Percentiles rank a stretch among this genome's conserved stretches.
phyloP scores from a whole-genome alignment of 2,888 invertebrate species.

The Dyspetes luteomarginatus region DNA sequence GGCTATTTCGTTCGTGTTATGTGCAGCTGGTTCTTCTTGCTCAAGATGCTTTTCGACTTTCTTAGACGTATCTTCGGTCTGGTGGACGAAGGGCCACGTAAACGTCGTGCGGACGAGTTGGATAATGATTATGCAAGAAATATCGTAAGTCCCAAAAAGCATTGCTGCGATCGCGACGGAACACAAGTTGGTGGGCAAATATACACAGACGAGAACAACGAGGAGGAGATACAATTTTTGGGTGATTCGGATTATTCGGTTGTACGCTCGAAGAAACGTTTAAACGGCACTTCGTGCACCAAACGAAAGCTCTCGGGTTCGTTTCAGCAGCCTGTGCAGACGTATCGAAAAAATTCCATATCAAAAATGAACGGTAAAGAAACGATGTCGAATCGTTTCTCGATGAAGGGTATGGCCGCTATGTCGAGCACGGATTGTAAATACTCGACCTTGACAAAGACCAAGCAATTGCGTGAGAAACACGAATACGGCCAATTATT shows the following conservation, averaged over 20 bases:
- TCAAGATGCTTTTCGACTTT: constrained; percentile 73
- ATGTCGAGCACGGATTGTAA: constrained; percentile 40
- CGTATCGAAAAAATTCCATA: constrained; percentile 8
- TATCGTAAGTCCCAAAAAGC: constrained; percentile 71
- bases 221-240: constrained; percentile 69
- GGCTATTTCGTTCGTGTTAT: constrained; percentile 46
- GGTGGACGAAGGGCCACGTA: constrained; percentile 74
- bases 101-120: constrained; percentile 71
- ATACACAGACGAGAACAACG: constrained; percentile 62
- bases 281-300: constrained; percentile 64
- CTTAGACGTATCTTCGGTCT: constrained; percentile 75
- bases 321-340: neutral
- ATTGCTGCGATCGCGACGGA: constrained; percentile 54
- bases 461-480: constrained; percentile 73
- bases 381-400: constrained; percentile 12
- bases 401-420: constrained; percentile 19
- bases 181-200: constrained; percentile 48
- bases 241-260: constrained; percentile 64
- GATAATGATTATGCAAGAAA: constrained; percentile 58
- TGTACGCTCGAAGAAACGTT: constrained; percentile 52
- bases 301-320: constrained; percentile 24
- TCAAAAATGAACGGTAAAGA: constrained; percentile 43
- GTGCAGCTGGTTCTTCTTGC: constrained; percentile 48
- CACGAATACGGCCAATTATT: constrained; percentile 76
- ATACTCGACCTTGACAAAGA: constrained; percentile 69